Percentiles rank a stretch among this genome's conserved stretches.
Evolutionary conservation across 2,888 invertebrate genomes (phyloP).

Genomic region (Calliopum simillimum): DNA sequence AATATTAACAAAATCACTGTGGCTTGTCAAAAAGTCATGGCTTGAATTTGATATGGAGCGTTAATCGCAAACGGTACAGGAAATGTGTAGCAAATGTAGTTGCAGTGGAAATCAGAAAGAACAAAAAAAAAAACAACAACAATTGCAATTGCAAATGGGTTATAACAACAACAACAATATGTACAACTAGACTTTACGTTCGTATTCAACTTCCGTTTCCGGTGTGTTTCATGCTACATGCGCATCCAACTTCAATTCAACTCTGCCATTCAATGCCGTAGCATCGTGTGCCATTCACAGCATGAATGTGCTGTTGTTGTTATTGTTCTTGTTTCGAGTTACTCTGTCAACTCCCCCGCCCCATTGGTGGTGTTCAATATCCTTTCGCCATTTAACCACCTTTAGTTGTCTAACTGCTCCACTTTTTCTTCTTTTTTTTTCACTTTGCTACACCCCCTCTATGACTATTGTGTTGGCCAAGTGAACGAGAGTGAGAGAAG

Average conservation of each 20-base stretch:
- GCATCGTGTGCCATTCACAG: background rate
- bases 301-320: too few species aligned
- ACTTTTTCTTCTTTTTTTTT: too few species aligned
- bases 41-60: background rate
- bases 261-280: background rate
- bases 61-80: slow-evolving; percentile 3
- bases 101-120: too few species aligned
- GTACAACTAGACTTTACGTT: slow-evolving; percentile 3
- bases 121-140: background rate
- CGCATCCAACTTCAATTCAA: background rate
- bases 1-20: slow-evolving; percentile 12
- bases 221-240: slow-evolving; percentile 13
- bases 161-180: slow-evolving; percentile 1
- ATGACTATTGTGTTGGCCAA: too few species aligned
- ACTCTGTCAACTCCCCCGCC: too few species aligned
- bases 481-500: background rate
- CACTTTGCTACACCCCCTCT: too few species aligned
- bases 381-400: too few species aligned
- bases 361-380: background rate
- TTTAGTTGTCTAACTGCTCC: too few species aligned
- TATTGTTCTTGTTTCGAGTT: too few species aligned
- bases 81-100: slow-evolving; percentile 5
- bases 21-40: background rate
- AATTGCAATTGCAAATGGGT: background rate
- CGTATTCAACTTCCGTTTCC: slow-evolving; percentile 32